Percentiles rank a stretch among this genome's conserved stretches.
phyloP scores from a whole-genome alignment of 2,113 vertebrate genomes.

The Oreochromis niloticus region DNA sequence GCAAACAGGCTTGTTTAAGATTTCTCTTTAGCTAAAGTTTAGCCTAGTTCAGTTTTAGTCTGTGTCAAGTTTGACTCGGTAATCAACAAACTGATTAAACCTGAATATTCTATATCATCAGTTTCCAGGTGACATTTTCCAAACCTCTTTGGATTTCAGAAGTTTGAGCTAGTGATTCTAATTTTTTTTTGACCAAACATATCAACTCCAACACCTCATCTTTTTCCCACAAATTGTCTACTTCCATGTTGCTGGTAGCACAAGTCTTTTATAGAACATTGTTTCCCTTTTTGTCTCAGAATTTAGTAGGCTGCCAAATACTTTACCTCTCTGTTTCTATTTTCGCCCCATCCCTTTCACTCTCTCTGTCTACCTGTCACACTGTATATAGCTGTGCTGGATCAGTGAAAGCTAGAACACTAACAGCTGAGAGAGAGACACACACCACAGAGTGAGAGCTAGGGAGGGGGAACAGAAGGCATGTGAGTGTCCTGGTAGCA shows the following conservation, averaged over 20 bases:
- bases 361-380: slow-evolving; percentile 32
- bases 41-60: background rate
- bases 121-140: background rate
- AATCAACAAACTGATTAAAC: background rate
- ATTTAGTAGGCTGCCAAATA: slow-evolving; percentile 5
- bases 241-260: background rate
- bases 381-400: background rate
- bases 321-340: background rate
- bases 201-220: background rate
- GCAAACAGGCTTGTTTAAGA: background rate
- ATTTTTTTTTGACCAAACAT: background rate
- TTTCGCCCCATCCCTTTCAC: background rate
- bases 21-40: background rate
- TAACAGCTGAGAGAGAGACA: slow-evolving; percentile 4
- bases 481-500: slow-evolving; percentile 21
- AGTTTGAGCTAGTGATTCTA: background rate
- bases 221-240: background rate
- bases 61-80: background rate
- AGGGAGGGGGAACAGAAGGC: background rate
- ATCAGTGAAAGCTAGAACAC: background rate
- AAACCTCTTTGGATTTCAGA: background rate
- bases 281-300: background rate
- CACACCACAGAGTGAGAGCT: background rate
- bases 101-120: background rate
- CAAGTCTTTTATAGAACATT: background rate